Percentiles rank a stretch among this genome's conserved stretches.
Conservation (phyloP, 1,140 invertebrate genomes). For the Coboldia fuscipes region DNA sequence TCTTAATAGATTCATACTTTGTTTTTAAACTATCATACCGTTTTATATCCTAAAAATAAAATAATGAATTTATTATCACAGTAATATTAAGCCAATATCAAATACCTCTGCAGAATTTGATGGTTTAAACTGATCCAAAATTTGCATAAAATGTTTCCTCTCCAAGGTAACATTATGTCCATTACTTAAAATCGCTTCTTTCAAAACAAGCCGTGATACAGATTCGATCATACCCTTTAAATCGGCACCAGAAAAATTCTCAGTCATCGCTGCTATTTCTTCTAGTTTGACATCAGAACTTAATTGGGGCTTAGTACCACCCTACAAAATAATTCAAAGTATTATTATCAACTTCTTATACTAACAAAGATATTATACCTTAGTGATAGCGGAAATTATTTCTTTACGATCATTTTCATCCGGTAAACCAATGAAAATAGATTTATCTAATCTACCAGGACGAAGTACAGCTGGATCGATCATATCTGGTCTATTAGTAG, state of each 20-base stretch:
- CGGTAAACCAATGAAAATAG: constrained; percentile 86
- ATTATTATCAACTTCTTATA: neutral
- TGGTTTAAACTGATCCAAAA: constrained; percentile 13
- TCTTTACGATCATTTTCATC: constrained; percentile 55
- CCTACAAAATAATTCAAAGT: constrained; percentile 21
- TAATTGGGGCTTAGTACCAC: constrained; percentile 53
- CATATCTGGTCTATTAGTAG: constrained; percentile 92
- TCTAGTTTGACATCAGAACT: constrained; percentile 55
- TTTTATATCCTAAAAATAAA: no score
- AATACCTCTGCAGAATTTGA: constrained; percentile 16
- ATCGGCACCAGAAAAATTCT: constrained; percentile 83
- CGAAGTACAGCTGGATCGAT: constrained; percentile 89
- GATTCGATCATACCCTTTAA: constrained; percentile 67
- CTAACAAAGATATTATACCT: constrained; percentile 28
- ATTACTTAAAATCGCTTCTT: constrained; percentile 29
- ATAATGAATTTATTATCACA: no score
- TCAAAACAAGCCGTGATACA: constrained; percentile 55
- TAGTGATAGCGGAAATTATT: constrained; percentile 78
- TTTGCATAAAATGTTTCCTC: constrained; percentile 12
- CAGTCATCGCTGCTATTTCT: constrained; percentile 40
- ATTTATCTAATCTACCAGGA: constrained; percentile 85
- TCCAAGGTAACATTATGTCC: constrained; percentile 3
- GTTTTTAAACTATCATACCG: no score
- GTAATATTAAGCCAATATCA: no score
- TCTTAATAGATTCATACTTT: no score